Evolutionary conservation across 1,140 invertebrate genomes (phyloP), one percentile per base, ranked within the genome.

Genomic region (Aphelenchoides besseyi): DNA sequence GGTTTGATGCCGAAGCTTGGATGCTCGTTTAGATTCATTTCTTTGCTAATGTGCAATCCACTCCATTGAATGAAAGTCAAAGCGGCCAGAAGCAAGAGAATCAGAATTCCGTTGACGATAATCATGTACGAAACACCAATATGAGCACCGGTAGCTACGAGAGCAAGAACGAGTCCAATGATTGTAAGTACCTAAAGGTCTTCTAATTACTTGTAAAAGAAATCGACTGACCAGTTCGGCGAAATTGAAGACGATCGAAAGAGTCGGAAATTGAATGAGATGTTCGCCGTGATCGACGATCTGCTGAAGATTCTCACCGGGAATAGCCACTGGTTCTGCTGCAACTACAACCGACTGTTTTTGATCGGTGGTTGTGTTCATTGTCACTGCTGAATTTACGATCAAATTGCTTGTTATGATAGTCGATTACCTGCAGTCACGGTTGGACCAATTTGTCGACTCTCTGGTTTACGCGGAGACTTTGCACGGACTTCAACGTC

Each of bases 381-480:
- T 48, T 12, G 23, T 48, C 41, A 48, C 41, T 16, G 23, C 41
- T 48, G 41, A 23, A 48, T 16, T 48, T 12, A 48, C 23, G 41
- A 48, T 16, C 41, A 23, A 48, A 23, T 48, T 23, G 41, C 41
- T 48, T 23, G 41, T 48, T 48, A 48, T 48, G 41, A 12, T 16
- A 48, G n/a, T n/a, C n/a, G n/a, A n/a, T n/a, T n/a, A 48, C 41
- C 41, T 48, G 41, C 41, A 23, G 41, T 48, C 41, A 48, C 41
- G 41, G 41, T 12, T 48, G 12, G 41, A 12, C 23, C 41, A 48
- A 12, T 48, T 48, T 48, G 41, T 16, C 41, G 12, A 23, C 41
- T 23, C 41, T 48, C 23, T 23, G 41, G 41, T 23, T 48, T 23
- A 23, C 41, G 41, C 41, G 12, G 41, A 48, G n/a, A n/a, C n/a